Conservation (phyloP, 2,113 vertebrate species). For the Empidonax alnorum region DNA sequence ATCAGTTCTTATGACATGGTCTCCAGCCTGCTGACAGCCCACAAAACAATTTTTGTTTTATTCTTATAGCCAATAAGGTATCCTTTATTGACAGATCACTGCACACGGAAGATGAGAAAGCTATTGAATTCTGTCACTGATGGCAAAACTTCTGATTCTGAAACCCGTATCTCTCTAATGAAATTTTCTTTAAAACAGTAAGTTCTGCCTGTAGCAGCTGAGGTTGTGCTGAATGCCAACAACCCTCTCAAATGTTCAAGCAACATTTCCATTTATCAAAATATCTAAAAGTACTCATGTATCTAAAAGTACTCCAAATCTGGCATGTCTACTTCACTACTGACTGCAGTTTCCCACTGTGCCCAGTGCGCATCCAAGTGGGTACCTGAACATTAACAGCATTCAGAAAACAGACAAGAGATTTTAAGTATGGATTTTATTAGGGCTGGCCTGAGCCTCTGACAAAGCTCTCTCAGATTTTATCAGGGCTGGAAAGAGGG, state of each 20-base stretch:
- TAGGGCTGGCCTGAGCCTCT: not conserved
- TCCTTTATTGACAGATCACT: not conserved
- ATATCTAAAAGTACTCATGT: no score
- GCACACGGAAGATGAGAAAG: not conserved
- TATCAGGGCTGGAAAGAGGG: not conserved
- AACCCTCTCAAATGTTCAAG: not conserved
- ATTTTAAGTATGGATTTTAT: not conserved
- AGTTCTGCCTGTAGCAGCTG: not conserved
- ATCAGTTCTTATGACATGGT: not conserved
- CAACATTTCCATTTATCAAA: not conserved
- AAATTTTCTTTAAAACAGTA: not conserved
- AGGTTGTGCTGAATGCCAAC: not conserved
- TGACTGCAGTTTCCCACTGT: not conserved
- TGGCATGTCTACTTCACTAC: not conserved
- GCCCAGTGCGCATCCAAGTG: not conserved
- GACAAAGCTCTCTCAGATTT: not conserved
- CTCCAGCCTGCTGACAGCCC: not conserved
- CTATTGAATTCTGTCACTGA: not conserved
- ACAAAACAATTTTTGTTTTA: constrained; percentile 27
- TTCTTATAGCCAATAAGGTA: not conserved
- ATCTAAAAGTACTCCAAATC: not conserved
- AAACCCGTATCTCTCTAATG: not conserved
- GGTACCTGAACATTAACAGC: not conserved
- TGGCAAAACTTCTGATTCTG: not conserved
- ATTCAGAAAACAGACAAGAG: not conserved